Evolutionary conservation across 2,113 vertebrate species (phyloP), one percentile per base, ranked within the genome.

Genomic region (Syngnathus scovelli): DNA sequence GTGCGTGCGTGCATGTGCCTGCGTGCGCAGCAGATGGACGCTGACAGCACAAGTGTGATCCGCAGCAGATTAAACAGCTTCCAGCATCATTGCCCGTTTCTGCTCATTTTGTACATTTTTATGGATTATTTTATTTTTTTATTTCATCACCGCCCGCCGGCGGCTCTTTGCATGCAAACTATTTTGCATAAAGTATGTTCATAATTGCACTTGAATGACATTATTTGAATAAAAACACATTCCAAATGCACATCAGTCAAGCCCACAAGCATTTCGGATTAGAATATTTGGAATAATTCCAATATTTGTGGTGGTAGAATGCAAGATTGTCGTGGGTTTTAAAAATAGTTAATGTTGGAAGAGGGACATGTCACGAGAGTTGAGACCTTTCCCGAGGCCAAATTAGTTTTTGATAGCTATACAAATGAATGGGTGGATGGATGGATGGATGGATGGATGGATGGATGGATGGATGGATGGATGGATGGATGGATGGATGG

Each of bases 11-110:
- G 71, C 55, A 61, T 44, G 65, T 65, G 54, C 39, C 61, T 66
- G 62, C 59, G 66, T 19, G 46, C 41, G 49, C 44, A 79, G 66
- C 75, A 81, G 72, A 75, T 82, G 76, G 78, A 74, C 68, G 66
- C 38, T 71, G 78, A 75, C 48, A 66, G 61, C 60, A 75, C 59
- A 64, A 72, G 71, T 78, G 71, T 77, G 75, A 85, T 77, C 73
- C 58, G 15, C 66, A 43, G 64, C 67, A 46, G 68, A 77, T 79
- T 69, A 72, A 71, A 68, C 70, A 71, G 48, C 71, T 81, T 66
- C 66, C 52, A 54, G 66, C 70, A 27, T 67, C 52, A 48, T 65
- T 71, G 76, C 65, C 54, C 37, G 61, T 71, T 58, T 27, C 52
- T 64, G 68, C 58, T 72, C 39, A 62, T 72, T 65, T 68, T 74